Conservation (phyloP, 2,888 invertebrate species). For the Serripes groenlandicus region DNA sequence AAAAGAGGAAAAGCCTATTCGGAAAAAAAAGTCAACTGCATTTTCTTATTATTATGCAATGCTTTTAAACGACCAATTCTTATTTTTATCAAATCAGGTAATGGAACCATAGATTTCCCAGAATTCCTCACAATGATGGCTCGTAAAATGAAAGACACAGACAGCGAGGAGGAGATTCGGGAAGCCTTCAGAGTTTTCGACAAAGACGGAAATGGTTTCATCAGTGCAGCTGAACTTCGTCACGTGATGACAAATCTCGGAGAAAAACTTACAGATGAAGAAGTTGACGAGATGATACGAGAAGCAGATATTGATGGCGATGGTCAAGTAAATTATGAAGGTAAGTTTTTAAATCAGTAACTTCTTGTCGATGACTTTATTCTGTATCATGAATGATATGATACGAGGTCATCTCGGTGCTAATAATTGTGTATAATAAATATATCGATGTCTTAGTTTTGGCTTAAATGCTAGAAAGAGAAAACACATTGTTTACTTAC, state of each 20-base stretch:
- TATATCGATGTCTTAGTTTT: no score
- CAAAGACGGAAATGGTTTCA: constrained; percentile 7
- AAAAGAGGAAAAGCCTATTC: no score
- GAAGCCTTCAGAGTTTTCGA: constrained; percentile 18
- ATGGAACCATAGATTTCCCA: constrained; percentile 12
- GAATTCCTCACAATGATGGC: constrained; percentile 16
- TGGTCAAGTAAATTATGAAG: constrained; percentile 7
- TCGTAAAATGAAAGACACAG: constrained; percentile 2
- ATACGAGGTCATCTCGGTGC: no score
- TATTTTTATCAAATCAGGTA: no score
- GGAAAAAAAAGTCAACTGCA: no score
- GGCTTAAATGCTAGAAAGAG: no score
- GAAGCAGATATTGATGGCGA: constrained; percentile 17
- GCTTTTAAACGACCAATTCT: no score
- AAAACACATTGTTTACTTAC: no score
- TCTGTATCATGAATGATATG: no score
- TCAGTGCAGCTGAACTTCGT: constrained; percentile 11
- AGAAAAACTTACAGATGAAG: constrained; percentile 14
- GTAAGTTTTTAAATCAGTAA: neutral
- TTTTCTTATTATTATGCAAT: no score
- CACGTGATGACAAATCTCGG: constrained; percentile 23
- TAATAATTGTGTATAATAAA: no score
- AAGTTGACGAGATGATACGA: constrained; percentile 12
- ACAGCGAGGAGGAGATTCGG: constrained; percentile 3
- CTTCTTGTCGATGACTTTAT: no score